Evolutionary conservation across 1,140 invertebrate genomes (phyloP), one percentile per base, ranked within the genome.

Genomic region (Oppia nitens): DNA sequence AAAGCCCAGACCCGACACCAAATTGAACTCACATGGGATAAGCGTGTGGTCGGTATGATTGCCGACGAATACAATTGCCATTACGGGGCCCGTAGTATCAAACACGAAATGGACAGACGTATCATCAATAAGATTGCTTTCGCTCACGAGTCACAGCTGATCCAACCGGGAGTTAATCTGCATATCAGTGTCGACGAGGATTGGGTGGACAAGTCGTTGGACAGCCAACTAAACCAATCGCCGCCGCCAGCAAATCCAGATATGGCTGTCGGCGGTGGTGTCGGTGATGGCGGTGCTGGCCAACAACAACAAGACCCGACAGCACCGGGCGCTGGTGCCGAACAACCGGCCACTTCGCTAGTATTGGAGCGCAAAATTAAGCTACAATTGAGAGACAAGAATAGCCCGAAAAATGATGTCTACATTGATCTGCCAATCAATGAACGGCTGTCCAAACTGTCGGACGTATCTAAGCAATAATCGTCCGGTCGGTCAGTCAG

Each of bases 11-110:
- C 81, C 27, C 81, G 83, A 63, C 87, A 92, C 69, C 76, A 77
- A 54, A 83, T 95, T 48, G 79, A 85, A 49, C 72, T 94, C 49
- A 77, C 80, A 57, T 94, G 89, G 89, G 89, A 93, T 67, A 78
- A 80, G 59, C 78, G 80, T 64, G 86, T 92, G 0, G 73, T 91
- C 54, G 83, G 88, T 54, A 78, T 63, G 26, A 12, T 67, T 11
- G 52, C 60, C 50, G 60, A 63, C 20, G 66, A 65, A 23, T 67
- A 67, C 55, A 59, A 67, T 57, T 47, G 64, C 29, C 57, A 66
- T 45, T 67, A 67, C 52, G 66, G 66, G 3, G 66, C 66, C 20
- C 56, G 66, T 17, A 63, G 61, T 26, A 64, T 67, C 24, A 67
- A 67, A 51, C 59, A 66, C 60, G 64, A 66, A 54, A 87, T 93